Conservation (phyloP, 2,888 invertebrate genomes). For the Odontocolon sp. region DNA sequence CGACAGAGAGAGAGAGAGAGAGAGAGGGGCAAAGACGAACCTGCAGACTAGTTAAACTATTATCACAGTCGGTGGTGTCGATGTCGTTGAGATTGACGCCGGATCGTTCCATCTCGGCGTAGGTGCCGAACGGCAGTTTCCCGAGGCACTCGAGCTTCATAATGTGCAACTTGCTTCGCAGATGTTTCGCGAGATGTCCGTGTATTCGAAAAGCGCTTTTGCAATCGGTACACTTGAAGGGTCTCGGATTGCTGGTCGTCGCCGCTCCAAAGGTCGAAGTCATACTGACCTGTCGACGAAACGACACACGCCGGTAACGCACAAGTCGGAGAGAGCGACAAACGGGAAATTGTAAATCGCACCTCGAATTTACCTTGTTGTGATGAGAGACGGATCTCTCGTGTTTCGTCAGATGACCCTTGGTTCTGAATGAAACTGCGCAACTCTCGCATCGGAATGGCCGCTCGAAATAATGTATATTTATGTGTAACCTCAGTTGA, state of each 20-base stretch:
- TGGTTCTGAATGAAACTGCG: constrained; percentile 94
- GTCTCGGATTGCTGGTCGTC: constrained; percentile 95
- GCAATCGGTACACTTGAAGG: constrained; percentile 98
- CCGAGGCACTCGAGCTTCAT: constrained; percentile 96
- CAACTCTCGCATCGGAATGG: constrained; percentile 96
- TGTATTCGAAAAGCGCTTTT: constrained; percentile 98
- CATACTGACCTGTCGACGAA: constrained; percentile 85
- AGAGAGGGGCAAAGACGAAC: constrained; percentile 74
- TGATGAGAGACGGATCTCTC: constrained; percentile 95
- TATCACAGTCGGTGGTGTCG: constrained; percentile 98
- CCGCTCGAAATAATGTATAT: constrained; percentile 97
- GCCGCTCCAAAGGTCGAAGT: constrained; percentile 91
- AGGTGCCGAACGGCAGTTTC: constrained; percentile 96
- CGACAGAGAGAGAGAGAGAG: too few relatives aligned
- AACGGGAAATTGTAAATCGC: not conserved
- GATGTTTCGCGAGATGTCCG: constrained; percentile 98
- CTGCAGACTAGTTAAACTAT: constrained; percentile 93
- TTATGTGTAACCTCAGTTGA: constrained; percentile 94
- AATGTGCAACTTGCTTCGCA: constrained; percentile 97
- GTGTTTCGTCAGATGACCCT: constrained; percentile 95
- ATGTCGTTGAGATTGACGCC: constrained; percentile 96
- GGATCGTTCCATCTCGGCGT: constrained; percentile 95
- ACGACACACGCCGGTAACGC: too few relatives aligned
- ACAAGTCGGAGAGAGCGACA: too few relatives aligned
- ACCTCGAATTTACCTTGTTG: constrained; percentile 86